These are phyloP conservation scores for Noctua comes DNA, from an alignment of 2,888 invertebrate genomes.

Conservation along the genomic window DNA sequence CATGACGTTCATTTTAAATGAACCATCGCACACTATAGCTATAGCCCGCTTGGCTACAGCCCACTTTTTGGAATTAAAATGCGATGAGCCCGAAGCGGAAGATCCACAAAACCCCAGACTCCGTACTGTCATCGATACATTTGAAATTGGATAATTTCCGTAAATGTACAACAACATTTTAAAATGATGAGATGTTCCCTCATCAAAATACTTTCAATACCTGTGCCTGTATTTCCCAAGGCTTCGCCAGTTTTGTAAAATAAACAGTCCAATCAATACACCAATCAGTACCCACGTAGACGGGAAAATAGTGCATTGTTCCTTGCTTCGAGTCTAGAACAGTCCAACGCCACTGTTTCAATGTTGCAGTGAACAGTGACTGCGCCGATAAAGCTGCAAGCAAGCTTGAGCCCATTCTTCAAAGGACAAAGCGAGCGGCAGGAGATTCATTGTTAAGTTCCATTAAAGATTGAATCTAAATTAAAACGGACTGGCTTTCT, in stretches of 20 bases:
- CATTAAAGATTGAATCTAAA: slow-evolving; percentile 58
- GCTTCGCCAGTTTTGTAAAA: not conserved
- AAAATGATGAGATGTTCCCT: not conserved
- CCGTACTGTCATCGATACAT: not conserved
- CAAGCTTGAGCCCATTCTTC: slow-evolving; percentile 49
- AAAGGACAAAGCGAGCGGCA: slow-evolving; percentile 46
- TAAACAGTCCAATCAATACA: not conserved
- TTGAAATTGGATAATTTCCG: not conserved
- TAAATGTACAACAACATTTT: not conserved
- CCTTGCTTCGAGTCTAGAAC: not conserved
- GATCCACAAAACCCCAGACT: not conserved
- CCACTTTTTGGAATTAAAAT: not conserved
- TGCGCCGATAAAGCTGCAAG: slow-evolving; percentile 47
- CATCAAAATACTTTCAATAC: not conserved
- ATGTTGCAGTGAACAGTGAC: slow-evolving; percentile 32
- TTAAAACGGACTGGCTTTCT: slow-evolving; percentile 42
- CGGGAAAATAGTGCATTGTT: slow-evolving; percentile 11
- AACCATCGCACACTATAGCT: not conserved
- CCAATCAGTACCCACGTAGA: not conserved
- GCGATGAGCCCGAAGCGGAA: not conserved
- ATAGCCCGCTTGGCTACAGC: not conserved
- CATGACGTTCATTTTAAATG: not conserved
- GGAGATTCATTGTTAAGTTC: slow-evolving; percentile 55
- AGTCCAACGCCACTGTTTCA: slow-evolving; percentile 27
- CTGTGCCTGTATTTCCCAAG: not conserved